phyloP scores from a whole-genome alignment of 2,113 vertebrate genomes.

The Zeus faber region DNA sequence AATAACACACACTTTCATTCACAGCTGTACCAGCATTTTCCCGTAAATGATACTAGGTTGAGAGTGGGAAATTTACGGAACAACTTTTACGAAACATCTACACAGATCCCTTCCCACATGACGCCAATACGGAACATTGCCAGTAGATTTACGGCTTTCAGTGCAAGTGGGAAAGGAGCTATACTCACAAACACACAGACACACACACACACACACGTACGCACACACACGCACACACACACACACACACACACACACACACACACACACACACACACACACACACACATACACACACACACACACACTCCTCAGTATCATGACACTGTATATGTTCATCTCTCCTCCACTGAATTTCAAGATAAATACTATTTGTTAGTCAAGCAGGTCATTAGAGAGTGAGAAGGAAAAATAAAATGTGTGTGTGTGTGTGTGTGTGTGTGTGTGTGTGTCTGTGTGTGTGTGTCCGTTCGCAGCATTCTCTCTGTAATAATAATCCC shows the following conservation, averaged over 20 bases:
- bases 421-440: conserved; percentile 51
- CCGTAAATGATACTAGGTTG: too few relatives aligned
- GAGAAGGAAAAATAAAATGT: conserved; percentile 58
- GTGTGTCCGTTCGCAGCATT: conserved; percentile 56
- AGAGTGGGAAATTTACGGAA: too few relatives aligned
- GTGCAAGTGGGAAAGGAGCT: too few relatives aligned
- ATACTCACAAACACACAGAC: too few relatives aligned
- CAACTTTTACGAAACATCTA: too few relatives aligned
- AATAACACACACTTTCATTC: too few relatives aligned
- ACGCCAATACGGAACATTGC: too few relatives aligned
- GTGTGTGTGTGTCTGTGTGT: conserved; percentile 62
- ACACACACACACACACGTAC: conserved; percentile 29
- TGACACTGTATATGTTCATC: conserved; percentile 24
- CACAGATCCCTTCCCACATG: too few relatives aligned
- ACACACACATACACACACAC: background rate
- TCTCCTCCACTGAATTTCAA: conserved; percentile 30
- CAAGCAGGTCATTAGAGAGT: conserved; percentile 66
- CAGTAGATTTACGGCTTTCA: too few relatives aligned
- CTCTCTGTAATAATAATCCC: conserved; percentile 87
- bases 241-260: conserved; percentile 9
- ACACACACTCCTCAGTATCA: conserved; percentile 26
- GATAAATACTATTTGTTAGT: conserved; percentile 61
- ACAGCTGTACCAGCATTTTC: too few relatives aligned
- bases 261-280: conserved; percentile 1
- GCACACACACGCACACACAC: conserved; percentile 12